These are phyloP conservation scores for Trichopria drosophilae DNA, from an alignment of 2,888 invertebrate genomes.

Conservation along the genomic window DNA sequence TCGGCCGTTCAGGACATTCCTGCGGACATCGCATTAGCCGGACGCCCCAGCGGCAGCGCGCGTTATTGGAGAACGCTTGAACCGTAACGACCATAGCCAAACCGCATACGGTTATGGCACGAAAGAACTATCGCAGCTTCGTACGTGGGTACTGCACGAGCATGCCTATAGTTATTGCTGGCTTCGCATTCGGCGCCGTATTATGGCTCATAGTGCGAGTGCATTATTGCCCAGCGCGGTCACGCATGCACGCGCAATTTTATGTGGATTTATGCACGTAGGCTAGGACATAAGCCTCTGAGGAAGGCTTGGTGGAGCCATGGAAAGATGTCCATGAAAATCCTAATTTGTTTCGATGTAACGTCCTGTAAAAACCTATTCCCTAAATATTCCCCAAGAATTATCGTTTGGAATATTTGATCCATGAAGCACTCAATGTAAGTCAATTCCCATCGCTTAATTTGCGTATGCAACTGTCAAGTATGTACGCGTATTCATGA, in stretches of 20 bases:
- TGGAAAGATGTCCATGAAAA: no score
- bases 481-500: conserved; percentile 15
- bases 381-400: no score
- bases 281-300: no score
- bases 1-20: conserved; percentile 12
- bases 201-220: conserved; percentile 24
- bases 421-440: no score
- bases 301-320: no score
- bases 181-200: conserved; percentile 21
- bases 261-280: conserved; percentile 28
- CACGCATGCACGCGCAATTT: conserved; percentile 28
- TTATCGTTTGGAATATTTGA: no score
- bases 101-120: conserved; percentile 52
- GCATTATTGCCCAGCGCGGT: conserved; percentile 34
- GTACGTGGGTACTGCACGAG: conserved; percentile 5
- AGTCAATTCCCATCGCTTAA: conserved; percentile 52
- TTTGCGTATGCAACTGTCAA: conserved; percentile 41
- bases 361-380: no score
- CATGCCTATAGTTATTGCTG: conserved; percentile 21
- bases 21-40: conserved; percentile 22
- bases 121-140: conserved; percentile 46
- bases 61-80: conserved; percentile 53
- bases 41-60: conserved; percentile 42
- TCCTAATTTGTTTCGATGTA: no score
- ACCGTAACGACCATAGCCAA: conserved; percentile 51